Base-by-base conservation (phyloP, 2,113 vertebrate genomes). In the Deroptyus accipitrinus region DNA sequence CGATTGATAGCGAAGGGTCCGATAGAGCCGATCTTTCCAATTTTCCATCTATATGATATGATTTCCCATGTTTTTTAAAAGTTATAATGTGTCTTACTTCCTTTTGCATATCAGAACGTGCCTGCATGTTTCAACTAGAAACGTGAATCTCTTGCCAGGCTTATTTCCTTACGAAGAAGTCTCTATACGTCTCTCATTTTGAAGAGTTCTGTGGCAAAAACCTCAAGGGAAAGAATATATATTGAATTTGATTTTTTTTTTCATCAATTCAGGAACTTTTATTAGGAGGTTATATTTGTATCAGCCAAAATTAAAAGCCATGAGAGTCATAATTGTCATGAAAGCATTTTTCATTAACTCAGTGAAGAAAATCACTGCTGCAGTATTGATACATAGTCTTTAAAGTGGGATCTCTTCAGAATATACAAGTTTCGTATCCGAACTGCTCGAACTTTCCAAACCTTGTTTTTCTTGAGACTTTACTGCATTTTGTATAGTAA, bases 401-500 rank as follows among this genome's bases (percentile, higher is more conserved):
- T 86, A 66, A 92, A 75, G 73, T 69, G 66, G 28, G 70, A 55
- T 86, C 46, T 88, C 42, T 88, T 88, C 73, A 72, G 85, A 88
- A 88, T 75, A 88, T 72, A 39, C 20, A 81, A 20, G 5, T 41
- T 94, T 90, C 39, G 25, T 86, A 23, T 77, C 68, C 31, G 22
- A 67, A 83, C 37, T 76, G 49, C 28, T 94, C 46, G 39, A 94
- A 86, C 44, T 77, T 90, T 37, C 3, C 61, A 70, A 69, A 63
- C 30, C 11, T 42, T 68, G 23, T 51, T 86, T 94, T 86, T 83
- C 76, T 83, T 73, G 25, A 80, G 67, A 18, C 63, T 69, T 28
- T 86, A 46, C 68, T 90, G 88, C 72, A 49, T 92, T 94, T 93
- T 97, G 88, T 90, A 59, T 83, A 92, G 88, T 10, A 86, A 81